Base-by-base conservation (phyloP, 1,140 invertebrate genomes). In the Liolophura sinensis region DNA sequence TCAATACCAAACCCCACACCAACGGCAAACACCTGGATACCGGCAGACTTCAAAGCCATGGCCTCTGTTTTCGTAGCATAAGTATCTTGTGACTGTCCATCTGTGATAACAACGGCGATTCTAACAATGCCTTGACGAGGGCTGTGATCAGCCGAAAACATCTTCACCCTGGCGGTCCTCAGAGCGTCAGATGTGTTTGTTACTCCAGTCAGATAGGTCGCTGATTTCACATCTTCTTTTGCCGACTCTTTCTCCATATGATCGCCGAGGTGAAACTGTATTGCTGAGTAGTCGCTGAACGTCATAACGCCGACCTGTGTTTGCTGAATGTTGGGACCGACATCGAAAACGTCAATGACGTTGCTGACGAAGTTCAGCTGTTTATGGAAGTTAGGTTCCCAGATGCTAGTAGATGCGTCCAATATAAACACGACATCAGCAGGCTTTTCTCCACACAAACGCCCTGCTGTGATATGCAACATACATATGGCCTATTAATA, bases 101-200 rank as follows among this genome's bases (percentile, higher is more conserved):
- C 78, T 0, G 76, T 78, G 40, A 80, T 74, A 1, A 80, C 56
- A 16, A 80, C 61, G 1, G 73, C 48, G 46, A 76, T 67, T 55
- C 75, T 73, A 16, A 68, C 72, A 5, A 69, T 71, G 62, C 62
- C 62, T n/a, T 52, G 55, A 3, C 76, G 56, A 0, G 69, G 71
- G 1, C 78, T 74, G 40, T 73, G 58, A 48, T 69, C 60, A 16
- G 46, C 22, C 50, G 40, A 64, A 59, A 77, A 78, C 73, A 72
- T 77, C 11, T 66, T 12, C n/a, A 66, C 62, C 15, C 71, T 68
- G 12, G 71, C 68, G 64, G 68, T 73, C 15, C 51, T 40, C 18
- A 12, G 46, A 25, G 0, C 31, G 31, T 49, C 25, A 5, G 31
- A 40, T 5, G 60, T 61, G 57, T n/a, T 60, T 47, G 58, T 51